Percentiles rank a stretch among this genome's conserved stretches.
phyloP scores from a whole-genome alignment of 2,797 vertebrate species.

The Nothura maculosa region DNA sequence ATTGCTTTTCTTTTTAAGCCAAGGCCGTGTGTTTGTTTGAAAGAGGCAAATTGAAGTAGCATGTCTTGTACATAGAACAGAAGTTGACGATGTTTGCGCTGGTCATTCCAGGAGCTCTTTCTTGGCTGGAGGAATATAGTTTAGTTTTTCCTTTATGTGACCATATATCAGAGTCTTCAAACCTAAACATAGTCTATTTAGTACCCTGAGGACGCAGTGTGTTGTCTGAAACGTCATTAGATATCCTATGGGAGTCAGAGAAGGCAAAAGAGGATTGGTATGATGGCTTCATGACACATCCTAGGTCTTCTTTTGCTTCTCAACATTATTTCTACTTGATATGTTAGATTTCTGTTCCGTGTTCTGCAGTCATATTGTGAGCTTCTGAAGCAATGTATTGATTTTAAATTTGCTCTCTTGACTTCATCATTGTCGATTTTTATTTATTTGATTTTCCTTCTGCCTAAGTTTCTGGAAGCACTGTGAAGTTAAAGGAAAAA shows the following conservation, averaged over 20 bases:
- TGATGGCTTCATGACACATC: not conserved
- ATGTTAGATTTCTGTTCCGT: slow-evolving; percentile 45
- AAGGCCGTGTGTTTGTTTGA: not conserved
- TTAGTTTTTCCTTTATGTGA: not conserved
- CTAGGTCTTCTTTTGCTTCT: not conserved
- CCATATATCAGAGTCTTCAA: not conserved
- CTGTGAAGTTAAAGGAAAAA: not conserved
- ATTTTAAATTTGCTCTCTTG: slow-evolving; percentile 82
- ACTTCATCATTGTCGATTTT: slow-evolving; percentile 80
- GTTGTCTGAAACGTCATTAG: not conserved
- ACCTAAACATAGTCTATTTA: not conserved
- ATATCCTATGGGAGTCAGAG: not conserved
- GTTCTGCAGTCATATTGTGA: slow-evolving; percentile 45
- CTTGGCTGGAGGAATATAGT: not conserved
- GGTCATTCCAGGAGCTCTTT: not conserved
- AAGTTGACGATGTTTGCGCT: not conserved
- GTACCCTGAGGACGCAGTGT: not conserved
- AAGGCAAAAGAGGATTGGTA: not conserved
- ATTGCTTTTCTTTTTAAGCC: not conserved
- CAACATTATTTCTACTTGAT: not conserved
- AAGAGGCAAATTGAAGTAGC: not conserved
- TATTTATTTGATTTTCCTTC: slow-evolving; percentile 82
- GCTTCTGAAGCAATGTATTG: slow-evolving; percentile 74
- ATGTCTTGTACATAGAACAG: not conserved
- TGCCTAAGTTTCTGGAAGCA: slow-evolving; percentile 38